These are phyloP conservation scores for Cheilinus undulatus DNA, from an alignment of 2,113 vertebrate genomes.

Conservation along the genomic window DNA sequence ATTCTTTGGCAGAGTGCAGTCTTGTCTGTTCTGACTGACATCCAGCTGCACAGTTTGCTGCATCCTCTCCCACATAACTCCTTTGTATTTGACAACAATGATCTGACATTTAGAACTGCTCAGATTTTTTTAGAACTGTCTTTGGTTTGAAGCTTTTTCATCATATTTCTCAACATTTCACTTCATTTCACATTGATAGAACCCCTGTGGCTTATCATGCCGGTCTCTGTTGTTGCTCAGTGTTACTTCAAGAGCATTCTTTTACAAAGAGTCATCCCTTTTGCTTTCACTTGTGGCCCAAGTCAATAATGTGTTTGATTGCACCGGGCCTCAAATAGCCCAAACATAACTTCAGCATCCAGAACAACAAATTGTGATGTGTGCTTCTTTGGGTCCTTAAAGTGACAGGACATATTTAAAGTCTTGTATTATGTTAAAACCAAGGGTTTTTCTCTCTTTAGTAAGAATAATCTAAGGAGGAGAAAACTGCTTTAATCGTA, in stretches of 20 bases:
- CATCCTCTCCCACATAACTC: slow-evolving; percentile 51
- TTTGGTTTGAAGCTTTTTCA: slow-evolving; percentile 63
- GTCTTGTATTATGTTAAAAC: slow-evolving; percentile 24
- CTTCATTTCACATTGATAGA: slow-evolving; percentile 63
- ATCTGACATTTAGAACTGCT: slow-evolving; percentile 63
- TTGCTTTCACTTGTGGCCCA: slow-evolving; percentile 53
- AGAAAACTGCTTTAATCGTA: slow-evolving; percentile 25
- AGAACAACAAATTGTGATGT: slow-evolving; percentile 63
- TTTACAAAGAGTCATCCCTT: slow-evolving; percentile 56
- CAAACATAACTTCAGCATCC: slow-evolving; percentile 58
- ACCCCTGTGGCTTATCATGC: slow-evolving; percentile 64
- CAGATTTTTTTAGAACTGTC: slow-evolving; percentile 40
- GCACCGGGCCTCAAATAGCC: slow-evolving; percentile 44
- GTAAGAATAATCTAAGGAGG: slow-evolving; percentile 33
- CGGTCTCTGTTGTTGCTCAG: slow-evolving; percentile 66
- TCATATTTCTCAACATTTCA: slow-evolving; percentile 72
- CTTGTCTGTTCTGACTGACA: slow-evolving; percentile 30
- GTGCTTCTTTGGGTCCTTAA: slow-evolving; percentile 69
- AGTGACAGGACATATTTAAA: slow-evolving; percentile 49
- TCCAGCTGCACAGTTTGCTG: slow-evolving; percentile 41
- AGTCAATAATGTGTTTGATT: slow-evolving; percentile 65
- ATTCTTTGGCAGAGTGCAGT: slow-evolving; percentile 43
- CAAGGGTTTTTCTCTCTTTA: slow-evolving; percentile 37
- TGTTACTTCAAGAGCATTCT: slow-evolving; percentile 68
- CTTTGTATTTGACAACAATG: slow-evolving; percentile 63